A percentile compares a stretch with the other conserved stretches of the same genome.
phyloP scores from a whole-genome alignment of 2,797 vertebrate genomes.

The Xenopus petersii region DNA sequence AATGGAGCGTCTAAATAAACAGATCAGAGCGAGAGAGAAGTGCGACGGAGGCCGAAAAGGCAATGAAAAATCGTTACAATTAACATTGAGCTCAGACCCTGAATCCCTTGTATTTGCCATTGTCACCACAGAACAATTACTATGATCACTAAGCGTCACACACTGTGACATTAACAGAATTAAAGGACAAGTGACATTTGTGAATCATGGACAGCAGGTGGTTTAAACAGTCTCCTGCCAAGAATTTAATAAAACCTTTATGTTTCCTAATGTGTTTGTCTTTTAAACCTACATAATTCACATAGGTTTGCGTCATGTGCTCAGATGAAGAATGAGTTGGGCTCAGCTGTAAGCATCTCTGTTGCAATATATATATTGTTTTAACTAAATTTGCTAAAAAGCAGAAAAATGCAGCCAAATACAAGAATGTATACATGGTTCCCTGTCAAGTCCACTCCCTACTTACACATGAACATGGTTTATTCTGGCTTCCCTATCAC shows the following conservation, averaged over 20 bases:
- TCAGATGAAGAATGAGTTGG: not conserved
- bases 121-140: constrained; percentile 22
- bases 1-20: not conserved
- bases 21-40: not conserved
- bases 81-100: not conserved
- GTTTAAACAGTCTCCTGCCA: not conserved
- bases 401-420: no score
- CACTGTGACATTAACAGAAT: constrained; percentile 26
- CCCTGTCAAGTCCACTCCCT: no score
- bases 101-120: not conserved
- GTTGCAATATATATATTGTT: no score
- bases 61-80: constrained; percentile 18
- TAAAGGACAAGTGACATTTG: constrained; percentile 34
- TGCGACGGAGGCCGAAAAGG: not conserved
- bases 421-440: no score
- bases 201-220: not conserved
- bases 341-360: no score
- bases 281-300: not conserved
- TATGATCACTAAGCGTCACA: constrained; percentile 12
- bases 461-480: no score
- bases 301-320: no score
- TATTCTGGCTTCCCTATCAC: no score
- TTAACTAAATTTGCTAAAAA: no score
- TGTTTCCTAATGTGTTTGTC: no score
- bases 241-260: constrained; percentile 6